These are phyloP conservation scores for Acleris emargana DNA, from an alignment of 2,888 invertebrate genomes.

Conservation along the genomic window DNA sequence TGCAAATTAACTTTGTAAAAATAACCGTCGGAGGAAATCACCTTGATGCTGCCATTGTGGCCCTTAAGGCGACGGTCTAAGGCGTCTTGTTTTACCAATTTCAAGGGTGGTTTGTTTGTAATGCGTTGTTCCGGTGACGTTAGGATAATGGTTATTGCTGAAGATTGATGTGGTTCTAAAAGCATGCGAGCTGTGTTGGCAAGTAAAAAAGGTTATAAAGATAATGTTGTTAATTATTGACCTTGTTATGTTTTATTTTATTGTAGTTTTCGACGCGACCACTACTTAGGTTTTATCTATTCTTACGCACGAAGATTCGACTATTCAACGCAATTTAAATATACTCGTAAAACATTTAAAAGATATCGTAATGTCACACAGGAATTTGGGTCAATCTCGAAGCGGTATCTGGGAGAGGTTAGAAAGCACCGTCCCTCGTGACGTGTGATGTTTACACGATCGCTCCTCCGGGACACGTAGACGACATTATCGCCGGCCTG, in stretches of 20 bases:
- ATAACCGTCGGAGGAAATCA: constrained; percentile 6
- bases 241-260: not conserved
- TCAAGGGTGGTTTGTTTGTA: constrained; percentile 28
- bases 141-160: constrained; percentile 47
- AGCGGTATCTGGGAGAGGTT: constrained; percentile 21
- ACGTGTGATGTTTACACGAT: not conserved
- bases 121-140: constrained; percentile 43
- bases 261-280: no score
- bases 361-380: not conserved
- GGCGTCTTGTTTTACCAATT: constrained; percentile 13
- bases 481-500: constrained; percentile 13
- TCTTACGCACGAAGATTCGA: no score
- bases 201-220: constrained; percentile 12
- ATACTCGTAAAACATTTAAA: not conserved
- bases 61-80: constrained; percentile 29
- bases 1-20: constrained; percentile 32
- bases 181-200: constrained; percentile 49
- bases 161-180: constrained; percentile 52
- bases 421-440: constrained; percentile 12
- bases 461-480: not conserved
- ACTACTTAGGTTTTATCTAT: no score
- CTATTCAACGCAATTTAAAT: no score
- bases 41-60: constrained; percentile 28
- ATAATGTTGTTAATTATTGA: constrained; percentile 2
- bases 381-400: constrained; percentile 15